Percentiles rank a stretch among this genome's conserved stretches.
phyloP scores from a whole-genome alignment of 2,797 vertebrate species.

The Rachycentron canadum region DNA sequence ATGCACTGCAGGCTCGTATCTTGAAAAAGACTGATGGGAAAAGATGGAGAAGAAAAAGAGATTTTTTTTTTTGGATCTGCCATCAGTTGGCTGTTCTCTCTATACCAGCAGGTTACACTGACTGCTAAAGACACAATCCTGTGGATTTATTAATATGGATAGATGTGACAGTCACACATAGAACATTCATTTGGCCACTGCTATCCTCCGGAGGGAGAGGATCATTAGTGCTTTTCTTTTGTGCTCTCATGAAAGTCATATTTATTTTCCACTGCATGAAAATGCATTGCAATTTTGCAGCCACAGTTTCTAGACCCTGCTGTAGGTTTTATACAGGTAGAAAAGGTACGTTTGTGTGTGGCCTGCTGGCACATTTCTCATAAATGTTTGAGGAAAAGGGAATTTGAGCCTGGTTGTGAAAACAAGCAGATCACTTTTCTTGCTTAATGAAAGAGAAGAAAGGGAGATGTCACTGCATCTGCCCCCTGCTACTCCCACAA shows the following conservation, averaged over 20 bases:
- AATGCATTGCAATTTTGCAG: slow-evolving; percentile 14
- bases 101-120: slow-evolving; percentile 60
- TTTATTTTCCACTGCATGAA: slow-evolving; percentile 26
- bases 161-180: slow-evolving; percentile 59
- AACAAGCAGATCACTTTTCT: slow-evolving; percentile 34
- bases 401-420: slow-evolving; percentile 26
- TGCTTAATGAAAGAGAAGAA: slow-evolving; percentile 38
- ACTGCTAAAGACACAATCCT: slow-evolving; percentile 47
- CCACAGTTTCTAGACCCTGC: neutral
- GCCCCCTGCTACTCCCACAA: neutral
- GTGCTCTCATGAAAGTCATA: slow-evolving; percentile 44
- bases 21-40: slow-evolving; percentile 52
- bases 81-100: slow-evolving; percentile 56
- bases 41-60: slow-evolving; percentile 29
- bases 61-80: slow-evolving; percentile 48
- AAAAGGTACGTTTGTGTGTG: neutral
- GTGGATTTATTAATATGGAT: slow-evolving; percentile 61
- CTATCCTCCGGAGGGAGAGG: slow-evolving; percentile 32
- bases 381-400: slow-evolving; percentile 49
- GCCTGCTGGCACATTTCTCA: slow-evolving; percentile 19
- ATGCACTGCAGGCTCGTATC: slow-evolving; percentile 53
- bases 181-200: slow-evolving; percentile 61
- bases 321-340: slow-evolving; percentile 5
- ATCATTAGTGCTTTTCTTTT: slow-evolving; percentile 64
- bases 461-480: neutral